Percentiles rank a stretch among this genome's conserved stretches.
phyloP scores from a whole-genome alignment of 1,140 invertebrate genomes.

The Chironomus tepperi region DNA sequence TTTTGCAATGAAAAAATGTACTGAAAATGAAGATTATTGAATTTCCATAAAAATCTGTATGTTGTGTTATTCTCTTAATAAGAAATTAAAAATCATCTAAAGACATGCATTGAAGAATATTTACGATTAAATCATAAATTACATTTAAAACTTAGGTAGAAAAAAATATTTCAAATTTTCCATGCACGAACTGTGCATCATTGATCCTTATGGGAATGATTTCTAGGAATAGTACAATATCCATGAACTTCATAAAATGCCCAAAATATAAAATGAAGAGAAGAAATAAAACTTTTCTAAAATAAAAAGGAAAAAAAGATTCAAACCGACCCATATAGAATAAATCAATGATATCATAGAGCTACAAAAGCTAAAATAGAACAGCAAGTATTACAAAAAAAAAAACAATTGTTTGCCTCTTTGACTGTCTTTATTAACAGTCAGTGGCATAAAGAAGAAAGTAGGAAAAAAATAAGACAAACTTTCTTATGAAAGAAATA shows the following conservation, averaged over 20 bases:
- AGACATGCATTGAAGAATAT: not conserved
- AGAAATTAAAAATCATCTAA: not conserved
- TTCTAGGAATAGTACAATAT: not conserved
- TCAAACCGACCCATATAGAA: not conserved
- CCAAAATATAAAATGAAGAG: not conserved
- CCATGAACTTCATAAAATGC: constrained; percentile 12
- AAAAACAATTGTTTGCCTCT: not conserved
- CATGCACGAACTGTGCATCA: not conserved
- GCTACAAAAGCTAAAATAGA: not conserved
- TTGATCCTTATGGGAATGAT: not conserved
- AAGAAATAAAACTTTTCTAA: not conserved
- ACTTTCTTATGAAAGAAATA: constrained; percentile 11
- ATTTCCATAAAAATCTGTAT: not conserved
- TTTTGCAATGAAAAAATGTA: not conserved
- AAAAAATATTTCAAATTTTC: constrained; percentile 9
- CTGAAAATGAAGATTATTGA: not conserved
- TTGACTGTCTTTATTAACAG: not conserved
- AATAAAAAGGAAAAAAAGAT: not conserved
- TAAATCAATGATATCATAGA: not conserved
- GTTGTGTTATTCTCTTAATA: not conserved
- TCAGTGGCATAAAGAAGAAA: not conserved
- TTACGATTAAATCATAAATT: not conserved
- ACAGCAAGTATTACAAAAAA: not conserved
- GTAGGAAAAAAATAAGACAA: constrained; percentile 1
- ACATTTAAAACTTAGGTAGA: not conserved